These are phyloP conservation scores for Phaethon lepturus DNA, from an alignment of 2,113 vertebrate genomes.

Conservation along the genomic window DNA sequence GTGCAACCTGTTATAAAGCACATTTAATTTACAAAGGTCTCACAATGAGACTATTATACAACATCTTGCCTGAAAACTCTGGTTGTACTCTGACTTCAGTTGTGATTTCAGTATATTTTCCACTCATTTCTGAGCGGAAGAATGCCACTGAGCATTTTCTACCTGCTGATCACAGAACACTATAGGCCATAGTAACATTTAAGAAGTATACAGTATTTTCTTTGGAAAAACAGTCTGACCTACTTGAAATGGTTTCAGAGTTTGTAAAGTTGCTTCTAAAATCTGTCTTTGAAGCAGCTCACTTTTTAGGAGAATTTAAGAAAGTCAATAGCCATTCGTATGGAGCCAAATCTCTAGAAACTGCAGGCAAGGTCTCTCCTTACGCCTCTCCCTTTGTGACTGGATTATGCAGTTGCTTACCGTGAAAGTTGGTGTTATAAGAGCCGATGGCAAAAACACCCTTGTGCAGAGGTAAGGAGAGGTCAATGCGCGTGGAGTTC, in stretches of 20 bases:
- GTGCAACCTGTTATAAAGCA: conserved; percentile 22
- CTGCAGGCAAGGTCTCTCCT: neutral
- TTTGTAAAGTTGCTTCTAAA: neutral
- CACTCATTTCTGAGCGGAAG: neutral
- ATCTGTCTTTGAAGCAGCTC: neutral
- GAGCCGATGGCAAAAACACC: neutral
- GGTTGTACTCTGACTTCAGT: neutral
- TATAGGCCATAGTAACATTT: neutral
- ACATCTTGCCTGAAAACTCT: neutral
- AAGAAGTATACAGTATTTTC: neutral
- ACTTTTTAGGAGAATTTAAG: neutral
- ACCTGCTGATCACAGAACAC: neutral
- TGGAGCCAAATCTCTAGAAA: neutral
- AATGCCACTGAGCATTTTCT: neutral
- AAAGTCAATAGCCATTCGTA: neutral
- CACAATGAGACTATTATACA: conserved; percentile 2
- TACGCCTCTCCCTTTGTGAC: accelerated
- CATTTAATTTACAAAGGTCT: neutral
- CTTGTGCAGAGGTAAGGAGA: neutral
- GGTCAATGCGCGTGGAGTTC: accelerated
- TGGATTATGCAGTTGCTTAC: too few species aligned
- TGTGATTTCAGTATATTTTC: neutral
- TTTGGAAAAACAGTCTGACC: neutral
- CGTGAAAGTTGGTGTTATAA: neutral
- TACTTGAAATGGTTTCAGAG: neutral